These are phyloP conservation scores for Spongia lamella DNA, from an alignment of 37 sponge, comb jelly and placozoan species.

Conservation along the genomic window DNA sequence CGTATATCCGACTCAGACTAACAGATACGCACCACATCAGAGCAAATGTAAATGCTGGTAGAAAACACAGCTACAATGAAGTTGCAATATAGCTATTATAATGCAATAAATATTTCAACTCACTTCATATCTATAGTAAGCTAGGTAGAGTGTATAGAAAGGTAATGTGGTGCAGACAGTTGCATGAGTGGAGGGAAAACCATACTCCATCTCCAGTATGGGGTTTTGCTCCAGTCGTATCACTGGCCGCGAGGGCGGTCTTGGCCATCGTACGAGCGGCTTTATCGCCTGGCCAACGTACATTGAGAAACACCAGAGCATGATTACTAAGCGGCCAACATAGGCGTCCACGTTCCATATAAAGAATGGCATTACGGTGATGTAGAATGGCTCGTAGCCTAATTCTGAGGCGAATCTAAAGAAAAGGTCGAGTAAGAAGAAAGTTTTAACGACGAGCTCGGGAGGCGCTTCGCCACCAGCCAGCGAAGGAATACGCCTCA, in stretches of 20 bases:
- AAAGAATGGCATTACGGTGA: constrained; percentile 67
- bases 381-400: constrained; percentile 92
- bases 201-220: constrained; percentile 77
- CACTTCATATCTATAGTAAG: constrained; percentile 69
- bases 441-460: constrained; percentile 42
- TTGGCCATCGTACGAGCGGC: constrained; percentile 42
- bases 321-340: constrained; percentile 41
- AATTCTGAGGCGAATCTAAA: constrained; percentile 77
- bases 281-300: constrained; percentile 91
- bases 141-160: constrained; percentile 53
- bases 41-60: constrained; percentile 11
- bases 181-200: constrained; percentile 95
- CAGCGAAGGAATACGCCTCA: too few relatives aligned
- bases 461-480: neutral
- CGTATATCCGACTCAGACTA: constrained; percentile 79
- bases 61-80: too few relatives aligned
- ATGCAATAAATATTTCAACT: neutral
- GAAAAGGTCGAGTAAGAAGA: constrained; percentile 64
- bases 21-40: constrained; percentile 75
- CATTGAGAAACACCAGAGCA: constrained; percentile 84
- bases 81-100: neutral
- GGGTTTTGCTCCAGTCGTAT: constrained; percentile 71
- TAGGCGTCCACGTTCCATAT: constrained; percentile 75
- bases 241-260: constrained; percentile 83
- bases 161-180: constrained; percentile 76